A percentile compares a stretch with the other conserved stretches of the same genome.
phyloP scores from a whole-genome alignment of 2,113 vertebrate species.

The Arothron firmamentum region DNA sequence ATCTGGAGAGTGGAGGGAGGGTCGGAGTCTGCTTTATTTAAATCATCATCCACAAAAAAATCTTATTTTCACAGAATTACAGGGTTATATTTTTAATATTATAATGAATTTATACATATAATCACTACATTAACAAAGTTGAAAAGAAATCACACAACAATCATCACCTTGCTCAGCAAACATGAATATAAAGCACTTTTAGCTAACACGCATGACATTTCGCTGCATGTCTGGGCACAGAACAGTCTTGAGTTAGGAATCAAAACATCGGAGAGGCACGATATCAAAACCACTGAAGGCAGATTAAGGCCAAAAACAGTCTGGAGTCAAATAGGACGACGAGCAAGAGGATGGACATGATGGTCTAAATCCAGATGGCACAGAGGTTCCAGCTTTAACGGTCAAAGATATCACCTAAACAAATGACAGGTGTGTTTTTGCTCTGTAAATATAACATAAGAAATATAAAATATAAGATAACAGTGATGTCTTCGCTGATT shows the following conservation, averaged over 20 bases:
- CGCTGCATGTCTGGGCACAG: conserved; percentile 25
- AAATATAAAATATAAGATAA: not conserved
- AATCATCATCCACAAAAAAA: too few species aligned
- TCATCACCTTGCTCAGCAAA: conserved; percentile 34
- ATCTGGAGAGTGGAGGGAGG: not conserved
- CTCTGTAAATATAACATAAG: too few species aligned
- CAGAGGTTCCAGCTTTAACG: conserved; percentile 1
- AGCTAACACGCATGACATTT: conserved; percentile 24
- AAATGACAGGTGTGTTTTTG: not conserved
- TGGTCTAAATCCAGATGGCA: too few species aligned
- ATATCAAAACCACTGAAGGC: conserved; percentile 56
- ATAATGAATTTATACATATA: conserved; percentile 34
- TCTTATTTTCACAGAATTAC: not conserved
- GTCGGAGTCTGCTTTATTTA: too few species aligned
- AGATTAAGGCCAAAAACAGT: conserved; percentile 68
- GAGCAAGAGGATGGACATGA: not conserved
- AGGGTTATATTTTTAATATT: conserved; percentile 2
- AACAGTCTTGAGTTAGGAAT: conserved; percentile 52
- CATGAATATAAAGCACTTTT: conserved; percentile 22
- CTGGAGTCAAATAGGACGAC: conserved; percentile 28
- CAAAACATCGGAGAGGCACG: conserved; percentile 62
- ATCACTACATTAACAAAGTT: conserved; percentile 29
- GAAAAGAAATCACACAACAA: conserved; percentile 42
- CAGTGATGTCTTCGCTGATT: conserved; percentile 12
- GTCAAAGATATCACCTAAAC: too few species aligned